Conservation (phyloP, 1,140 invertebrate genomes). For the Mamestra configurata region DNA sequence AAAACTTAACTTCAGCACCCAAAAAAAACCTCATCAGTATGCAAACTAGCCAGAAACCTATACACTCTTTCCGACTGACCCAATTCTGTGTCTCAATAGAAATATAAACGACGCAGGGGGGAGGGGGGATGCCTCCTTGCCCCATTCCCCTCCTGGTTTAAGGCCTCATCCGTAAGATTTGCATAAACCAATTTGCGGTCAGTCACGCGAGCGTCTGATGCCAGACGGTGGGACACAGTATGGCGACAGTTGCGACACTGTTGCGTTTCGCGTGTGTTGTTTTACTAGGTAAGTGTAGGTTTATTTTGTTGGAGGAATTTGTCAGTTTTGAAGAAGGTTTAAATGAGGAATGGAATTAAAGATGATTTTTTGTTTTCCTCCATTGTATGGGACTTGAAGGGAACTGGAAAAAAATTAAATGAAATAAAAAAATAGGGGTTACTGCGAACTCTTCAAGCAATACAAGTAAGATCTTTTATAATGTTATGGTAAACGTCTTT, state of each 20-base stretch:
- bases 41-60: constrained; percentile 21
- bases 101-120: constrained; percentile 25
- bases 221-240: neutral
- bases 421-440: too few relatives aligned
- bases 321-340: neutral
- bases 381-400: too few relatives aligned
- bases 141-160: neutral
- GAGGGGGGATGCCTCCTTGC: neutral
- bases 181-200: constrained; percentile 54
- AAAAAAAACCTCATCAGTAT: constrained; percentile 28
- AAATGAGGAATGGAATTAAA: too few relatives aligned
- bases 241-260: constrained; percentile 1
- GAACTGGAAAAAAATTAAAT: too few relatives aligned
- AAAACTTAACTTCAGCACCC: too few relatives aligned
- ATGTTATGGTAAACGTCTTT: too few relatives aligned
- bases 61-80: constrained; percentile 20
- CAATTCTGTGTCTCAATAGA: constrained; percentile 38
- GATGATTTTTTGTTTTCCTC: too few relatives aligned
- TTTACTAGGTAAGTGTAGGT: neutral
- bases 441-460: too few relatives aligned
- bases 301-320: too few relatives aligned
- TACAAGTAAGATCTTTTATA: too few relatives aligned
- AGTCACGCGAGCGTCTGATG: constrained; percentile 47
- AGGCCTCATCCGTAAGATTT: constrained; percentile 39
- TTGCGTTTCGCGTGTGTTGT: neutral